Conservation (phyloP, 1,140 invertebrate species). For the Lordiphosa clarofinis region DNA sequence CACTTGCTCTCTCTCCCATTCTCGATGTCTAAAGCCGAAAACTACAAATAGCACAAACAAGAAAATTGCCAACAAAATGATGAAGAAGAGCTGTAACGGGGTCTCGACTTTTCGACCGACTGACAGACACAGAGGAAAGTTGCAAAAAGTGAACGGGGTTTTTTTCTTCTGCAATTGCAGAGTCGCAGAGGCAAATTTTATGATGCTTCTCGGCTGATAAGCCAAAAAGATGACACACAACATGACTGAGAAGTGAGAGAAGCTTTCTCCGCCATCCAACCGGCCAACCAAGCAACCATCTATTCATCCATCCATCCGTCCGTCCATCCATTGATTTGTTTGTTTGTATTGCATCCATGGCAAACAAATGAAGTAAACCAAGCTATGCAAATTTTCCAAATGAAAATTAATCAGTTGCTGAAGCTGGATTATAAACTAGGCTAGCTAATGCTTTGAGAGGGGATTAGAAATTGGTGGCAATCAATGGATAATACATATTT, state of each 20-base stretch:
- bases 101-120: slow-evolving; percentile 29
- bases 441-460: too few species aligned
- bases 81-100: slow-evolving; percentile 26
- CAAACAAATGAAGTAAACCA: too few species aligned
- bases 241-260: slow-evolving; percentile 1
- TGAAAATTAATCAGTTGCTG: too few species aligned
- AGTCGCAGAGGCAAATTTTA: slow-evolving; percentile 43
- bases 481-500: too few species aligned
- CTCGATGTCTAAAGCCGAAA: slow-evolving; percentile 10
- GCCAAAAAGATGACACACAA: slow-evolving; percentile 71
- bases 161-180: slow-evolving; percentile 28
- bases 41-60: slow-evolving; percentile 13
- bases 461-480: too few species aligned
- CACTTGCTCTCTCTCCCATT: slow-evolving; percentile 41
- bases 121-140: slow-evolving; percentile 52
- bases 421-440: too few species aligned
- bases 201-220: slow-evolving; percentile 66
- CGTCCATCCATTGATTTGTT: too few species aligned
- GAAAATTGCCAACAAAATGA: slow-evolving; percentile 33
- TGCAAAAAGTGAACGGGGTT: slow-evolving; percentile 40
- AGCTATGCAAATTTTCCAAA: too few species aligned
- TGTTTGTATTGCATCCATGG: too few species aligned
- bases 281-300: not conserved
- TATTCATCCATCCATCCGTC: not conserved
- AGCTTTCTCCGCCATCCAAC: slow-evolving; percentile 2